Conservation (phyloP, 30 jellyfish, hydroid and myxozoan genomes). For the Catostylus mosaicus region DNA sequence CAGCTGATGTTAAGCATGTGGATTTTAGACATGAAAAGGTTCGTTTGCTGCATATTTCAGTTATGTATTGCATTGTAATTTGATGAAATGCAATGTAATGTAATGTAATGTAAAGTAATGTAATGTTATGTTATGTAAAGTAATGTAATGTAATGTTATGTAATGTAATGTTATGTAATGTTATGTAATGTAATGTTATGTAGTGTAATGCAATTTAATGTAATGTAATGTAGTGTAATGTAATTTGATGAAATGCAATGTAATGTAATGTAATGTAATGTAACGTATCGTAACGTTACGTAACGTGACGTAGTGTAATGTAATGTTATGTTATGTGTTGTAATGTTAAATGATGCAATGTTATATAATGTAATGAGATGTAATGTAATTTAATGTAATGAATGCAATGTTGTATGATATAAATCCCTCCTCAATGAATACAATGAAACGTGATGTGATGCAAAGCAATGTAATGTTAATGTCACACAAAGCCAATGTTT, state of each 20-base stretch:
- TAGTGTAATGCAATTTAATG: too few relatives aligned
- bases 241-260: background rate
- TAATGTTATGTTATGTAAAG: too few relatives aligned
- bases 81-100: background rate
- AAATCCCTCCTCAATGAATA: too few relatives aligned
- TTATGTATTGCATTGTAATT: background rate
- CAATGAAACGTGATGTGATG: too few relatives aligned
- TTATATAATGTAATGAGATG: too few relatives aligned
- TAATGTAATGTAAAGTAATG: too few relatives aligned
- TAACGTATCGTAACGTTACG: too few relatives aligned
- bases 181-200: background rate
- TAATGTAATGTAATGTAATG: background rate
- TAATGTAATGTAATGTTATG: too few relatives aligned
- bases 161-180: background rate
- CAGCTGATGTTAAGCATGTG: conserved; percentile 18
- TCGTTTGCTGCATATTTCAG: background rate
- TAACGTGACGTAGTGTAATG: too few relatives aligned
- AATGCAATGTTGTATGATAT: too few relatives aligned
- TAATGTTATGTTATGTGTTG: background rate
- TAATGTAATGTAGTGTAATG: background rate
- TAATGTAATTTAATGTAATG: background rate
- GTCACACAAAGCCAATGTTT: too few relatives aligned
- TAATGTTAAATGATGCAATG: background rate
- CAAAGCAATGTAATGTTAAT: background rate
- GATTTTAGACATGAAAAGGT: conserved; percentile 42